Evolutionary conservation across 2,797 vertebrate species (phyloP).

Genomic region (Acanthiza pusilla): DNA sequence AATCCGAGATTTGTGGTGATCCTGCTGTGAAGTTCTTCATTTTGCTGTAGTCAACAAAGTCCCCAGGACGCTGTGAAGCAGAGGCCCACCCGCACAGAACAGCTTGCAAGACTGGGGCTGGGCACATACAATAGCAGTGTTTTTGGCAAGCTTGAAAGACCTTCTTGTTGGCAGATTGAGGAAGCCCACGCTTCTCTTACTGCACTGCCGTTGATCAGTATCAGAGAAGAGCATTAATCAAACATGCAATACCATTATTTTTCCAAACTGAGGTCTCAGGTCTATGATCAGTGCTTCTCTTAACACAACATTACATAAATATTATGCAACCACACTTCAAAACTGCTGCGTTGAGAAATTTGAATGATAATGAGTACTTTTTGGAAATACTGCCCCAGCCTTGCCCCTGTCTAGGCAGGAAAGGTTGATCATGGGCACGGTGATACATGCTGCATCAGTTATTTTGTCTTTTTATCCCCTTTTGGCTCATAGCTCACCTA

Average conservation of each 20-base stretch:
- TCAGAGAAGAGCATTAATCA: slow-evolving; percentile 17
- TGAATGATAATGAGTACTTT: not conserved
- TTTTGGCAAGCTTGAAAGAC: slow-evolving; percentile 38
- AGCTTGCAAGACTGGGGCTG: slow-evolving; percentile 11
- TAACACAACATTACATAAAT: slow-evolving; percentile 19
- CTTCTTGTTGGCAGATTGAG: slow-evolving; percentile 50
- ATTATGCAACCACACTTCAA: not conserved
- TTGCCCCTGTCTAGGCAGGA: not conserved
- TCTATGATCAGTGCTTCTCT: not conserved
- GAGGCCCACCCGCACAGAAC: slow-evolving; percentile 38
- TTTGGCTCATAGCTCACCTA: slow-evolving; percentile 29
- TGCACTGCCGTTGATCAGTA: not conserved
- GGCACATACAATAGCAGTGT: slow-evolving; percentile 33
- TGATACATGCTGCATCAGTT: not conserved
- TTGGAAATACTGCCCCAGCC: not conserved
- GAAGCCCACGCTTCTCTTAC: slow-evolving; percentile 45
- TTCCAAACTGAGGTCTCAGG: slow-evolving; percentile 4
- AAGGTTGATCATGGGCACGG: not conserved
- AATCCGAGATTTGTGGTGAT: rapidly evolving
- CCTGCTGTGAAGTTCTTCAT: not conserved
- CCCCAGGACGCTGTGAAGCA: not conserved
- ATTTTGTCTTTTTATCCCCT: slow-evolving; percentile 20
- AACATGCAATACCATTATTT: not conserved
- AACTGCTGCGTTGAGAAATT: not conserved
- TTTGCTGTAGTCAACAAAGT: slow-evolving; percentile 6